A percentile compares a stretch with the other conserved stretches of the same genome.
Evolutionary conservation across 92 coral and sea anemone genomes (phyloP).

Genomic region (Epizoanthus rinbou): DNA sequence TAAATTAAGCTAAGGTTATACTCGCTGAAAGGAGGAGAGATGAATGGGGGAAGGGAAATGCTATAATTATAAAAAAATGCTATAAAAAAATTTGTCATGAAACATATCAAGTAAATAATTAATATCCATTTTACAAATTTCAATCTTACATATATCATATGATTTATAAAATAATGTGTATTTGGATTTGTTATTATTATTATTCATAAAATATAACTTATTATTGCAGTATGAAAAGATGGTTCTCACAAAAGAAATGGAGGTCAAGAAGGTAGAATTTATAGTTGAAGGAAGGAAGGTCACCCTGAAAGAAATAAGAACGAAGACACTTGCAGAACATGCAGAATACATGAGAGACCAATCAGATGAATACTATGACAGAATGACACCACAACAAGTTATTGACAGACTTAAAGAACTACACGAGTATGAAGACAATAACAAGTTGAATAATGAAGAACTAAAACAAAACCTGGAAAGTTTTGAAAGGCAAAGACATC

Average conservation of each 20-base stretch:
- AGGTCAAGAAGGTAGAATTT: conserved; percentile 15
- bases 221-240: conserved; percentile 40
- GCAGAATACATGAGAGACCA: conserved; percentile 22
- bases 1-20: too few relatives aligned
- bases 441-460: neutral
- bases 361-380: conserved; percentile 28
- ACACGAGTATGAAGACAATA: conserved; percentile 26
- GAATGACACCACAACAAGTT: conserved; percentile 6
- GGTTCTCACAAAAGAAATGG: conserved; percentile 30
- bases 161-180: too few relatives aligned
- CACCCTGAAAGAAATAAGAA: conserved; percentile 29
- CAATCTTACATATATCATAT: too few relatives aligned
- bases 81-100: too few relatives aligned
- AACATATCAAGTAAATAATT: too few relatives aligned
- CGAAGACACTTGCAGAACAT: conserved; percentile 1
- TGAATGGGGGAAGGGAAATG: too few relatives aligned
- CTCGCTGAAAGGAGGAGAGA: too few relatives aligned
- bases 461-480: conserved; percentile 6
- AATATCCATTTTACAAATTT: too few relatives aligned
- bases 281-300: conserved; percentile 33
- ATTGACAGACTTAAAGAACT: conserved; percentile 30
- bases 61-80: too few relatives aligned
- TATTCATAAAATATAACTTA: too few relatives aligned
- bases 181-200: too few relatives aligned
- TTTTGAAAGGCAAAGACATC: conserved; percentile 1